Percentiles rank a stretch among this genome's conserved stretches.
These are phyloP conservation scores for Conus canariensis DNA, from an alignment of 2,888 invertebrate genomes.

Conservation along the genomic window DNA sequence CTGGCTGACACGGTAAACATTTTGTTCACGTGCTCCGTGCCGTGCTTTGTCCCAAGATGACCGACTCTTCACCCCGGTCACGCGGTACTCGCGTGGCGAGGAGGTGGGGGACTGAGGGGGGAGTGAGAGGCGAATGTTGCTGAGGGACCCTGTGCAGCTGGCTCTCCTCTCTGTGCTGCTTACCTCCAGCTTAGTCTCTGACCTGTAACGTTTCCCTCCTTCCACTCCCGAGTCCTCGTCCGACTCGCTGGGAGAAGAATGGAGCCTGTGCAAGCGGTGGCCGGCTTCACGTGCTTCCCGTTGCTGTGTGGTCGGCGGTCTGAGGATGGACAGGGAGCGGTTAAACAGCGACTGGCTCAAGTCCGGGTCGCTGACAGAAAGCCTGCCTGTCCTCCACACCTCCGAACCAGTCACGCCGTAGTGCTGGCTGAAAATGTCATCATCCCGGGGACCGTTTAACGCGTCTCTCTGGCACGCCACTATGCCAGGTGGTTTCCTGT, in stretches of 20 bases:
- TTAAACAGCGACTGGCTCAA: conserved; percentile 11
- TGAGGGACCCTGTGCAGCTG: conserved; percentile 28
- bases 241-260: conserved; percentile 31
- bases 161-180: conserved; percentile 26
- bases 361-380: conserved; percentile 42
- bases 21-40: neutral
- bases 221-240: conserved; percentile 38
- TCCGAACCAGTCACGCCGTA: neutral
- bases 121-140: conserved; percentile 7
- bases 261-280: conserved; percentile 21
- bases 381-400: conserved; percentile 33
- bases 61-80: conserved; percentile 36
- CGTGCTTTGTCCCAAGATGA: neutral
- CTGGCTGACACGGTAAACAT: conserved; percentile 53
- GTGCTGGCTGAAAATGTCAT: neutral
- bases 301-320: neutral
- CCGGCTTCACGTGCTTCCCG: neutral
- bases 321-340: neutral
- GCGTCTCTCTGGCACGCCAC: conserved; percentile 5
- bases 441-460: neutral
- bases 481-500: neutral
- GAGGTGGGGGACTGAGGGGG: conserved; percentile 28
- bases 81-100: conserved; percentile 29
- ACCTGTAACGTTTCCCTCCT: conserved; percentile 31
- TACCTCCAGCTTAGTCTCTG: conserved; percentile 40